Conservation (phyloP, 92 coral and sea anemone species). For the Blastomussa wellsi region DNA sequence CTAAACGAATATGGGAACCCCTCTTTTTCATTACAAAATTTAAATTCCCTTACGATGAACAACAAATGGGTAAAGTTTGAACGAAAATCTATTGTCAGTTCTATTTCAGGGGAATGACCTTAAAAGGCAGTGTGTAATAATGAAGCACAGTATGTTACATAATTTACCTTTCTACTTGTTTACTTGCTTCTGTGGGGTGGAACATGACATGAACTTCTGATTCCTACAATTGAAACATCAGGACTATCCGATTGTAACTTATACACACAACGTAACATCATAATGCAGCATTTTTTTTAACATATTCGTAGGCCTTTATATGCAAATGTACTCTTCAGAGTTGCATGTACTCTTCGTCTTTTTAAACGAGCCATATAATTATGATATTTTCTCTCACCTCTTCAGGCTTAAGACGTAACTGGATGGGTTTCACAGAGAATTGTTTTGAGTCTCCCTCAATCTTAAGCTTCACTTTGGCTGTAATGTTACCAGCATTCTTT, state of each 20-base stretch:
- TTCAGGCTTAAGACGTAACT: conserved; percentile 78
- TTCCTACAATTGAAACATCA: conserved; percentile 2
- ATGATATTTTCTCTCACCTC: conserved; percentile 52
- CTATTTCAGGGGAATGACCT: no score
- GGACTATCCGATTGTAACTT: not conserved
- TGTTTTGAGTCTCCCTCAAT: conserved; percentile 70
- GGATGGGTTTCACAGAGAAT: conserved; percentile 81
- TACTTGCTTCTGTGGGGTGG: conserved; percentile 38
- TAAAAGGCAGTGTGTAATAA: no score
- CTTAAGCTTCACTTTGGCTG: conserved; percentile 84
- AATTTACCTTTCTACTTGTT: conserved; percentile 24
- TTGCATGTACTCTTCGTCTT: no score
- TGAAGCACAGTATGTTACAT: no score
- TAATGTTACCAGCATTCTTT: conserved; percentile 90
- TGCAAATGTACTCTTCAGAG: no score
- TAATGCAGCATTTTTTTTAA: not conserved
- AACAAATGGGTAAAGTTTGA: no score
- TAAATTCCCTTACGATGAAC: no score
- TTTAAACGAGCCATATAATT: not conserved
- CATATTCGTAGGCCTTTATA: no score
- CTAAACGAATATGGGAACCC: no score
- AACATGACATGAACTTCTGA: conserved; percentile 30
- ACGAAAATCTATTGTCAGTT: no score
- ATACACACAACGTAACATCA: not conserved
- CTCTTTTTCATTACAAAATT: no score